phyloP scores from a whole-genome alignment of 2,888 invertebrate genomes.

The Pristionchus entomophagus region DNA sequence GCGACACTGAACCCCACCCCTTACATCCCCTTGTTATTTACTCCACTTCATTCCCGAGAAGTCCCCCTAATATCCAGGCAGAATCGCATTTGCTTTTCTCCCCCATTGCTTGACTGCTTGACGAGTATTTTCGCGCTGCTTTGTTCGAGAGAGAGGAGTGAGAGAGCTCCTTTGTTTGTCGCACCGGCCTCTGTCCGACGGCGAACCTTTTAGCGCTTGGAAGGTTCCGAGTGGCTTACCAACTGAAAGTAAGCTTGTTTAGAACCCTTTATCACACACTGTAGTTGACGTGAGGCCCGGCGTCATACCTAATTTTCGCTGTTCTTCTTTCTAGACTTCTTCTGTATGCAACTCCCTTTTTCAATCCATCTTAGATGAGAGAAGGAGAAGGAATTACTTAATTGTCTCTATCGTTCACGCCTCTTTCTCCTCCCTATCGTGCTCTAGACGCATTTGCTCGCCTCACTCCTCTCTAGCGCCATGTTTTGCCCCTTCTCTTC shows the following conservation, averaged over 20 bases:
- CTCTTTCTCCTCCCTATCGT: neutral
- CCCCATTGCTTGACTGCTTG: neutral
- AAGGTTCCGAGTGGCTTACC: too few species aligned
- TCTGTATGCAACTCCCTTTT: too few species aligned
- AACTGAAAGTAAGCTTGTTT: too few species aligned
- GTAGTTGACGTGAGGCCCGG: too few species aligned
- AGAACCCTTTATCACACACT: too few species aligned
- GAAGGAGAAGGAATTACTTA: neutral
- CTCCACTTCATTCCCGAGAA: neutral
- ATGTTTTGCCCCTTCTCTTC: neutral
- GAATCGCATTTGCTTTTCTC: neutral
- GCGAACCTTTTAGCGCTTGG: too few species aligned
- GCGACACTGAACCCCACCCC: neutral
- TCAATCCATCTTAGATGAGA: too few species aligned
- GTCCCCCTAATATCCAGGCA: neutral
- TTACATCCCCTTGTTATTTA: neutral
- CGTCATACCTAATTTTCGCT: too few species aligned
- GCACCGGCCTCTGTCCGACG: neutral
- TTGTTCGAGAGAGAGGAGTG: neutral
- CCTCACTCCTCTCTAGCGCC: too few species aligned
- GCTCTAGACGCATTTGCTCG: neutral
- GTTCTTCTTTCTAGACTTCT: too few species aligned
- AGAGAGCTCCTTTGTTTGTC: neutral
- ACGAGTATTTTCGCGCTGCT: neutral
- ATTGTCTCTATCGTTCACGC: neutral